These are phyloP conservation scores for Peribatodes rhomboidaria DNA, from an alignment of 2,888 invertebrate genomes.

Conservation along the genomic window DNA sequence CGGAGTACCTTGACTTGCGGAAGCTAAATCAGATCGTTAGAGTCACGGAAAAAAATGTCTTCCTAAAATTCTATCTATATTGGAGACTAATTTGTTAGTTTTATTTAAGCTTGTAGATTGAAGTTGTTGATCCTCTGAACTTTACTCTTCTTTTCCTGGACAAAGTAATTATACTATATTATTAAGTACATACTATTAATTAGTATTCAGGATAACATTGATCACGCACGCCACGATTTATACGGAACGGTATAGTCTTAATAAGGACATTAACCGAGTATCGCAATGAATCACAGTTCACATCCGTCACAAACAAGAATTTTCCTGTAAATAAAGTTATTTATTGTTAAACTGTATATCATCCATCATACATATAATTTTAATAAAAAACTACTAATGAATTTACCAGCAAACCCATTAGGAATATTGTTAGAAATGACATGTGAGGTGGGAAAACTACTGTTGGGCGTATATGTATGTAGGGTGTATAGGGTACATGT, in stretches of 20 bases:
- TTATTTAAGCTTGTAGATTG: too few species aligned
- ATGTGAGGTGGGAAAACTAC: background rate
- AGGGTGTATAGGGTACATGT: too few species aligned
- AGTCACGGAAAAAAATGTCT: too few species aligned
- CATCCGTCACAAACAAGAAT: constrained; percentile 14
- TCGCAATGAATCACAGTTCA: constrained; percentile 25
- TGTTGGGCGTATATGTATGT: background rate
- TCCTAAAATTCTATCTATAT: too few species aligned
- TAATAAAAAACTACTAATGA: background rate
- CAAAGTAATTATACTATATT: too few species aligned
- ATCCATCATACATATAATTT: background rate
- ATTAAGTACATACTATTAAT: too few species aligned
- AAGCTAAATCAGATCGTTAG: too few species aligned
- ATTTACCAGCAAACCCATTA: background rate
- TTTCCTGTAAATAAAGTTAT: constrained; percentile 23
- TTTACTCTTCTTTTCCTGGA: too few species aligned
- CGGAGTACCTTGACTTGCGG: too few species aligned
- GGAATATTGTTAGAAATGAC: background rate
- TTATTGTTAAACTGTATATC: background rate
- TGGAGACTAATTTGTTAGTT: too few species aligned
- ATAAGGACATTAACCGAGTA: constrained; percentile 16
- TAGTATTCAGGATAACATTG: too few species aligned
- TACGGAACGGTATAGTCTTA: background rate
- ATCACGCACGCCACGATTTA: background rate
- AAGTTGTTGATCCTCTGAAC: too few species aligned